phyloP scores from a whole-genome alignment of 35 echinoderm and acorn worm species.

The Eucidaris tribuloides region DNA sequence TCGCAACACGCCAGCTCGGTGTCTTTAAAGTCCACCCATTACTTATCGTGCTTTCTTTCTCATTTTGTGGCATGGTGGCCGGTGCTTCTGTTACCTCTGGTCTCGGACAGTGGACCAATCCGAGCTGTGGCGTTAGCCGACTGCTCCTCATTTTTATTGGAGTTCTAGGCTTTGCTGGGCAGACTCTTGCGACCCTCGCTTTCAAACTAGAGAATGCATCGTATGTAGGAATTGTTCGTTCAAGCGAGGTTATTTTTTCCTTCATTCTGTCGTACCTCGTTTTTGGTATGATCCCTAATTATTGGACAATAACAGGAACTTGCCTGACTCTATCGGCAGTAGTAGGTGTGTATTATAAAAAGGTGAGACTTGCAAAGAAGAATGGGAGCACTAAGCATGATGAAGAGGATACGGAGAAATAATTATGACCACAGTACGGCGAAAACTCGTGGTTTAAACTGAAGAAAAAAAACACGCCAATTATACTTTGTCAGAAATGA shows the following conservation, averaged over 20 bases:
- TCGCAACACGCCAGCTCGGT: not conserved
- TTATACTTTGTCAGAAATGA: too few relatives aligned
- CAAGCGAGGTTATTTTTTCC: not conserved
- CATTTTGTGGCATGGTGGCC: not conserved
- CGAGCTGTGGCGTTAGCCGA: not conserved
- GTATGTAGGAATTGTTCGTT: not conserved
- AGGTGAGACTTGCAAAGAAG: too few relatives aligned
- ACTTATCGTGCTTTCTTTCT: not conserved
- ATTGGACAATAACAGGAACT: not conserved
- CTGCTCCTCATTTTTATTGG: not conserved
- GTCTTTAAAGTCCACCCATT: not conserved
- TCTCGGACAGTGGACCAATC: not conserved
- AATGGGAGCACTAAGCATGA: too few relatives aligned
- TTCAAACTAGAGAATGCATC: not conserved
- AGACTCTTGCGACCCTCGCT: not conserved
- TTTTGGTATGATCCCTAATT: not conserved
- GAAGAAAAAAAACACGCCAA: too few relatives aligned
- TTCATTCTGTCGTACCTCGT: not conserved
- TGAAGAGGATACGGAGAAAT: too few relatives aligned
- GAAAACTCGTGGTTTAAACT: too few relatives aligned
- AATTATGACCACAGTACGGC: too few relatives aligned
- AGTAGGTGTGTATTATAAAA: not conserved
- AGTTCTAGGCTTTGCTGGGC: not conserved
- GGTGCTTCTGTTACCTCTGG: not conserved
- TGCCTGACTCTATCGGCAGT: not conserved